Evolutionary conservation across 2,797 vertebrate genomes (phyloP), one percentile per base, ranked within the genome.

Genomic region (Falco biarmicus): DNA sequence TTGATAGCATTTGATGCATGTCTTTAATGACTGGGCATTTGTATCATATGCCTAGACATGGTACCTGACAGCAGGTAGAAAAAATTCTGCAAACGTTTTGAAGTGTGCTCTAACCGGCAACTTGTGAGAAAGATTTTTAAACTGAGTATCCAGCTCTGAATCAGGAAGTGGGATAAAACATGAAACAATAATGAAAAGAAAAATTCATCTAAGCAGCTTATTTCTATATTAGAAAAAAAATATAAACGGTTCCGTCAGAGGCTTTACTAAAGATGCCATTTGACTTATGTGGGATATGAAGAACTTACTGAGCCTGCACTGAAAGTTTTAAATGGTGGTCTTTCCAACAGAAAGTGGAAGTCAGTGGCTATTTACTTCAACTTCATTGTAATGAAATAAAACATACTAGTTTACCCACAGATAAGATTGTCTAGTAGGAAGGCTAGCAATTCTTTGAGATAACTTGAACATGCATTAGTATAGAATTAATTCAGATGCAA

Each of bases 321-420:
- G 45, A 16, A 61, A 61, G 65, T 90, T 95, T 92, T 85, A 41
- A 77, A 90, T 90, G 81, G 74, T 82, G 24, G 2, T 60, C 57
- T 95, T 96, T 94, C 95, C 92, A 95, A 88, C 45, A 85, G 61
- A 86, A 86, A 95, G 93, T 66, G 68, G n/a, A 65, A 50, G 22
- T 39, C 56, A 93, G 63, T 83, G 76, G 56, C 64, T 94, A n/a
- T 20, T 53, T 80, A 70, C 76, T 96, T 90, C 66, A 57, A 39
- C 31, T 53, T 71, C 13, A 93, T 91, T 96, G 95, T 94, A 95
- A 93, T 96, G 92, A 96, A 53, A 91, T 69, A 75, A 81, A 89
- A 69, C 94, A 77, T 77, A 50, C 0, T 1, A 24, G 0, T 92
- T 70, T 53, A 82, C 66, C 56, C 17, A 34, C 76, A 92, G 76